A percentile compares a stretch with the other conserved stretches of the same genome.
These are phyloP conservation scores for Diplosoma virens DNA, from an alignment of 23 tunicate genomes.

Conservation along the genomic window DNA sequence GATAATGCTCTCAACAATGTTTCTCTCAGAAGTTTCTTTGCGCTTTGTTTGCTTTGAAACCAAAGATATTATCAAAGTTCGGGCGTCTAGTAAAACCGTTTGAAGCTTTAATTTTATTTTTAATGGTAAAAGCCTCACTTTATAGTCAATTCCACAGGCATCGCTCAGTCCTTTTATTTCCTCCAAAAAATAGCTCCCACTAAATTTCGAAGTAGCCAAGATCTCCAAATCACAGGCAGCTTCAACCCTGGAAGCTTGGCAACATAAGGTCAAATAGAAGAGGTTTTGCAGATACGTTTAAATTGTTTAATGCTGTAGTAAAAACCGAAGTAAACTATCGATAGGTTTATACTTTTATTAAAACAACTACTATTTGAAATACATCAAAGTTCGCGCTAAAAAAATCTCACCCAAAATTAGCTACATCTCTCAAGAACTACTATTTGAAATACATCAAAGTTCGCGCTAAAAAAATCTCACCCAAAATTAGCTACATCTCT, in stretches of 20 bases:
- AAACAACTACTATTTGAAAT: no score
- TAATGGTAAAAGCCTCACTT: no score
- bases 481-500: constrained; percentile 80
- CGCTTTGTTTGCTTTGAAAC: no score
- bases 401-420: constrained; percentile 66
- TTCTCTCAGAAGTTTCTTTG: no score
- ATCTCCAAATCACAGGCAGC: constrained; percentile 79
- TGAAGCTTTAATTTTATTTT: no score
- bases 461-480: constrained; percentile 23
- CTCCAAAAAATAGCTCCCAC: constrained; percentile 73
- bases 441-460: no score
- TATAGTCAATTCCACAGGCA: constrained; percentile 71
- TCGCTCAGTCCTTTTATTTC: constrained; percentile 87
- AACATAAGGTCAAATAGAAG: neutral
- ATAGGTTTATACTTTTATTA: no score
- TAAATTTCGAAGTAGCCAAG: constrained; percentile 61
- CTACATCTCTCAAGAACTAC: constrained; percentile 74
- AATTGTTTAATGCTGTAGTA: neutral
- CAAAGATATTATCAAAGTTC: no score
- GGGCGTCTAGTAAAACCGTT: no score
- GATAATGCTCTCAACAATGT: no score
- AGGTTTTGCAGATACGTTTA: neutral
- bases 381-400: no score
- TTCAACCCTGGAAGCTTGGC: constrained; percentile 70
- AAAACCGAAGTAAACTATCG: no score